Base-by-base conservation (phyloP, 2,113 vertebrate genomes). In the Anas platyrhynchos region DNA sequence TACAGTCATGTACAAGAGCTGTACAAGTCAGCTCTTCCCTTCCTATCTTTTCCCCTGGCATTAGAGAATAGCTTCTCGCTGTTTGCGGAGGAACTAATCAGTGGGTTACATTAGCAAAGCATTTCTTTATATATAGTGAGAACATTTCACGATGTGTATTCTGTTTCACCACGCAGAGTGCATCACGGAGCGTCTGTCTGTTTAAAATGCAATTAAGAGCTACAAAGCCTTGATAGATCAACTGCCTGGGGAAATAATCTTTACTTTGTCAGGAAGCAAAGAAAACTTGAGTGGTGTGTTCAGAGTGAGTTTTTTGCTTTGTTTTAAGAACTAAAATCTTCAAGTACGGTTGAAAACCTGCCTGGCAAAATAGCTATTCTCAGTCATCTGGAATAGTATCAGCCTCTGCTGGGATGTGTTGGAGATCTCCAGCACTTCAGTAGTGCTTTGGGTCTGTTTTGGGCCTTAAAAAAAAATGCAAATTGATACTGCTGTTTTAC, bases 181-280 rank as follows among this genome's bases (percentile, higher is more conserved):
- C 62, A 93, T 86, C 82, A n/a, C 26, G 23, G 29, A 66, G 52
- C 3, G 1, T 71, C 25, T 58, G 58, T 74, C 50, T 92, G 65
- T 46, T 76, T 75, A 56, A 89, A 81, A 88, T 48, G 84, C 76
- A 83, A 11, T 65, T 86, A 89, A 91, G 23, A 36, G 54, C 74
- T 68, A 43, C 48, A 56, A 79, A 89, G 46, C 69, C 69, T 52
- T 52, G 50, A 75, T 26, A 72, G 54, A 84, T 71, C 83, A 75
- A 18, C 61, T 88, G 92, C 83, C 80, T 88, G 83, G 65, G 56
- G 83, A 91, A 81, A 84, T 17, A 18, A 86, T 78, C 56, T 84
- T 94, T 71, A 7, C 83, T 93, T 92, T 58, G 65, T 78, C 82
- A 56, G 65, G 66, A 52, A 89, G 65, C 36, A 78, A 52, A 85